Evolutionary conservation across 1,140 invertebrate species (phyloP), one percentile per base, ranked within the genome.

Genomic region (Aphis gossypii): DNA sequence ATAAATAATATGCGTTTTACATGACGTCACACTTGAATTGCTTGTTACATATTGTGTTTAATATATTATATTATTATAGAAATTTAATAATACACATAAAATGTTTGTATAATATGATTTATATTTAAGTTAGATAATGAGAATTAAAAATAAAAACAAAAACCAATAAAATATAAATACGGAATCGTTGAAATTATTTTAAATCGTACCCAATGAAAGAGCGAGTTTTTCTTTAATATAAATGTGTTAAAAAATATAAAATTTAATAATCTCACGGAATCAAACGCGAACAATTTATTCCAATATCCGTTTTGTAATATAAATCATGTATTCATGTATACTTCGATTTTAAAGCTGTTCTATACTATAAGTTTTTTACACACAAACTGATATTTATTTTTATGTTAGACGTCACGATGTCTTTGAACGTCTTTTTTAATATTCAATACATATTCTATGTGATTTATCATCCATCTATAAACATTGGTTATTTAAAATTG

Each of bases 311-410:
- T n/a, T n/a, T 76, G n/a, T 76, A 60, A 5, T 35, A 76, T 76
- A 76, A 76, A 76, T 76, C 60, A 76, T 76, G 60, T n/a, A 76
- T 76, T 76, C 60, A n/a, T n/a, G 60, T n/a, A 76, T 20, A 76
- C n/a, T 76, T n/a, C 60, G n/a, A 76, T 76, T 76, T 76, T n/a
- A 76, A 76, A 76, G 30, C 60, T 35, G 60, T 76, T 76, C n/a
- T 76, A n/a, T 76, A 76, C 18, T n/a, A 76, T 76, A 4, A 76
- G n/a, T 76, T n/a, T n/a, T 68, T 68, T n/a, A 76, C 4, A n/a
- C 60, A n/a, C n/a, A 76, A 11, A n/a, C n/a, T 76, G 60, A n/a
- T 35, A 76, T 76, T 76, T 76, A 76, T 76, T 76, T 68, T 76
- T n/a, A n/a, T 76, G 60, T 76, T 76, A 35, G n/a, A 76, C n/a